Conservation (phyloP, 2,888 invertebrate genomes). For the Drosophila flavopinicola region DNA sequence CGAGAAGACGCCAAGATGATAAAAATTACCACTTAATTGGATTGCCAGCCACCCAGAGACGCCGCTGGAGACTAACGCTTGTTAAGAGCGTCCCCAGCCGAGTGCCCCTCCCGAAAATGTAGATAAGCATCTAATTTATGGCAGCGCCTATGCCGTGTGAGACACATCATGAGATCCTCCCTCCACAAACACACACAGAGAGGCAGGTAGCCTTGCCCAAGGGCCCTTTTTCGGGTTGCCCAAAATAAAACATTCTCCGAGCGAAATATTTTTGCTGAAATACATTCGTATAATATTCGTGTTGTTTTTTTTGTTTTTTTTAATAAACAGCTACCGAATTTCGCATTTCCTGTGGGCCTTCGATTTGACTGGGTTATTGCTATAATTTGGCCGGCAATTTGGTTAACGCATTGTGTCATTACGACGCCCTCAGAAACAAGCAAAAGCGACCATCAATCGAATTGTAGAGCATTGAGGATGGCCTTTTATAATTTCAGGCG, state of each 20-base stretch:
- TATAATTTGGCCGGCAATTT: constrained; percentile 76
- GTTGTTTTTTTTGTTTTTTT: no score
- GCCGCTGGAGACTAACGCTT: constrained; percentile 30
- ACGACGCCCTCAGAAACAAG: constrained; percentile 44
- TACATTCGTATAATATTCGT: constrained; percentile 30
- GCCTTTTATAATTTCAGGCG: constrained; percentile 54
- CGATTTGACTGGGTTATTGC: constrained; percentile 33
- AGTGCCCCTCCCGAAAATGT: constrained; percentile 17
- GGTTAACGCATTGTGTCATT: constrained; percentile 71
- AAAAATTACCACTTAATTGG: constrained; percentile 80
- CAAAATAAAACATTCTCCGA: constrained; percentile 15
- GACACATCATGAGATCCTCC: constrained; percentile 27
- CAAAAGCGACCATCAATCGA: background rate
- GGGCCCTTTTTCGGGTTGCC: constrained; percentile 5
- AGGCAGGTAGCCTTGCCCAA: constrained; percentile 52
- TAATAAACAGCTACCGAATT: constrained; percentile 80
- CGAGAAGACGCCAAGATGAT: constrained; percentile 53
- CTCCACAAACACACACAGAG: background rate
- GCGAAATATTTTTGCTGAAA: constrained; percentile 31
- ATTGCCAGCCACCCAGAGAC: constrained; percentile 65
- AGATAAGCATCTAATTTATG: constrained; percentile 78
- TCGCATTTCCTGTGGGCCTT: constrained; percentile 74
- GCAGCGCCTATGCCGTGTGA: constrained; percentile 67
- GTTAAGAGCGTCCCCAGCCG: constrained; percentile 21
- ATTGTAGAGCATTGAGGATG: constrained; percentile 11